phyloP scores from a whole-genome alignment of 1,140 invertebrate genomes.

The Pseudobourletiella spinata region DNA sequence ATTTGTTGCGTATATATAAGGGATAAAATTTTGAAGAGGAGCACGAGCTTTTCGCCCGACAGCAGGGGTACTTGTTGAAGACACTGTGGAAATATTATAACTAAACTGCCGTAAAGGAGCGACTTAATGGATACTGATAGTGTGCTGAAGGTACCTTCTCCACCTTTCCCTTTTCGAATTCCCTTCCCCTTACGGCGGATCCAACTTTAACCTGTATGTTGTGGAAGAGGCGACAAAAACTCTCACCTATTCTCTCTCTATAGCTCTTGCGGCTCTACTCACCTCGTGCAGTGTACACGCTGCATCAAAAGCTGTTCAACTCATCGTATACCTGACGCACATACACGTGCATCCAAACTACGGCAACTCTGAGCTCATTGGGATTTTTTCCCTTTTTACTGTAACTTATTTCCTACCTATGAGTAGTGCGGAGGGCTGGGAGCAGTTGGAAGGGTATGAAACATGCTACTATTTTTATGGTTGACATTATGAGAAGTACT shows the following conservation, averaged over 20 bases:
- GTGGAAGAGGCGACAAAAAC: constrained; percentile 8
- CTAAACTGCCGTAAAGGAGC: background rate
- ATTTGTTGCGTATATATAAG: background rate
- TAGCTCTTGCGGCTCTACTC: too few species aligned
- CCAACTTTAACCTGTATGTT: constrained; percentile 10
- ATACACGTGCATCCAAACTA: too few species aligned
- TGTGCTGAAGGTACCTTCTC: constrained; percentile 1
- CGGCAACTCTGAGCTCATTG: too few species aligned
- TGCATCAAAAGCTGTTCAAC: too few species aligned
- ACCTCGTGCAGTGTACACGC: background rate
- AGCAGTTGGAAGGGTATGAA: too few species aligned
- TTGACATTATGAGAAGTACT: too few species aligned
- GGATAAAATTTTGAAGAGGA: background rate
- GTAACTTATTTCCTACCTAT: too few species aligned
- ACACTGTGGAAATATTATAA: constrained; percentile 8
- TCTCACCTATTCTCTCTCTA: constrained; percentile 18
- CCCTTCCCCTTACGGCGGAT: constrained; percentile 17
- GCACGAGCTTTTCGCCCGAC: background rate
- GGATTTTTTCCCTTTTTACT: too few species aligned
- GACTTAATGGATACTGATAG: background rate
- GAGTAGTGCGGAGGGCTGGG: too few species aligned
- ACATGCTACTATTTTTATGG: too few species aligned
- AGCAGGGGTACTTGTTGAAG: constrained; percentile 2
- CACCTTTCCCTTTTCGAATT: constrained; percentile 1
- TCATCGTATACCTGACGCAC: too few species aligned